Conservation (phyloP, 2,888 invertebrate genomes). For the Lacanobia wlatinum region DNA sequence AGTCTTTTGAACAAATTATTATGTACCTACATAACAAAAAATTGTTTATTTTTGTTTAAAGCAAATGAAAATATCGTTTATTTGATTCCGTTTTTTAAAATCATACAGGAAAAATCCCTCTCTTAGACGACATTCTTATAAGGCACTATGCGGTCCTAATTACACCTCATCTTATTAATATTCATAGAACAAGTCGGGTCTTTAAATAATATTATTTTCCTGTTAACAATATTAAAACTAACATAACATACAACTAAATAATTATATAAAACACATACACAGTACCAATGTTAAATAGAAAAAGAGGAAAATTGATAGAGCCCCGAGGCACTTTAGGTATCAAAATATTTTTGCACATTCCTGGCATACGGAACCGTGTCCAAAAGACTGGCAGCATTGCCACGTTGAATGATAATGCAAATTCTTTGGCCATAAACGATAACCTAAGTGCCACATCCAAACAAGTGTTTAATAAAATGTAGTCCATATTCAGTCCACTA, state of each 20-base stretch:
- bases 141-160: background rate
- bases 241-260: background rate
- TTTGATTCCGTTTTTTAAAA: too few relatives aligned
- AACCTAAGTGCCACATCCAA: conserved; percentile 73
- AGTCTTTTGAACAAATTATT: too few relatives aligned
- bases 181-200: background rate
- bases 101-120: conserved; percentile 3
- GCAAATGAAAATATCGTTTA: too few relatives aligned
- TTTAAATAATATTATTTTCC: conserved; percentile 5
- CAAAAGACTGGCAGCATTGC: background rate
- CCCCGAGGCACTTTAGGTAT: too few relatives aligned
- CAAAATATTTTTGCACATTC: background rate
- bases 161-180: conserved; percentile 6
- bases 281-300: too few relatives aligned
- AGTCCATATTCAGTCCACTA: conserved; percentile 75
- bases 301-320: too few relatives aligned
- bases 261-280: too few relatives aligned
- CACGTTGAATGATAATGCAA: background rate
- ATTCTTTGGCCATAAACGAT: background rate
- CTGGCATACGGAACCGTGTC: background rate
- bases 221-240: background rate
- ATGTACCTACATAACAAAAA: too few relatives aligned
- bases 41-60: too few relatives aligned
- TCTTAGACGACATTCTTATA: background rate
- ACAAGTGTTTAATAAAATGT: conserved; percentile 66